Conservation (phyloP, 2,113 vertebrate species). For the Numida meleagris region DNA sequence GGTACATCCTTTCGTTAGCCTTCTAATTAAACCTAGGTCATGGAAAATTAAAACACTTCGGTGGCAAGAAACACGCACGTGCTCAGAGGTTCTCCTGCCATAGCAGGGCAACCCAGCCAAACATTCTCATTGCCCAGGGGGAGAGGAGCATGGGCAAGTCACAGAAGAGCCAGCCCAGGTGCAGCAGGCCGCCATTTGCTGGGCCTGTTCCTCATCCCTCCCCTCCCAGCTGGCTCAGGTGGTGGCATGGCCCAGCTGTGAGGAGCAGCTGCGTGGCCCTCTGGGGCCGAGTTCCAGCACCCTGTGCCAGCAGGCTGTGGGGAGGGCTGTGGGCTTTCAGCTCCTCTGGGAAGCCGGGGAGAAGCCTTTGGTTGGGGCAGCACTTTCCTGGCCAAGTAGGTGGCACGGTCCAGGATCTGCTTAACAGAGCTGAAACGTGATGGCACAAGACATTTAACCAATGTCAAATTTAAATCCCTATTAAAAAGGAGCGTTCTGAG, state of each 20-base stretch:
- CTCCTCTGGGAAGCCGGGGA: conserved; percentile 19
- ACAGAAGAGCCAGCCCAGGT: background rate
- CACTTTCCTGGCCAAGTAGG: conserved; percentile 39
- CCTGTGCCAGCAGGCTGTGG: background rate
- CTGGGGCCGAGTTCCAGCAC: background rate
- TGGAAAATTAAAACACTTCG: background rate
- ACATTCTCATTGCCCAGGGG: background rate
- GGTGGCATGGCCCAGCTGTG: accelerated
- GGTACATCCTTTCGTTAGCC: background rate
- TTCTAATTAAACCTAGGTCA: background rate
- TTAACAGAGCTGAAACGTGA: conserved; percentile 53
- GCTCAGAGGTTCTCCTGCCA: background rate
- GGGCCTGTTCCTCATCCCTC: background rate
- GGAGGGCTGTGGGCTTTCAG: background rate
- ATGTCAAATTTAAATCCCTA: conserved; percentile 76
- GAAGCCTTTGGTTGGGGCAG: conserved; percentile 49
- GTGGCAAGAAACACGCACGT: background rate
- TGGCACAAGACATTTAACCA: conserved; percentile 65
- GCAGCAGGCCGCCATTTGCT: background rate
- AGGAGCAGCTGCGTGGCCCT: background rate
- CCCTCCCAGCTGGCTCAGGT: background rate
- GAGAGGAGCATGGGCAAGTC: background rate
- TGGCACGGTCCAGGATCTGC: conserved; percentile 11
- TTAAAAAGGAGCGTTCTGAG: conserved; percentile 72
- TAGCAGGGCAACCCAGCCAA: background rate